Percentiles rank a stretch among this genome's conserved stretches.
Evolutionary conservation across 92 coral and sea anemone species (phyloP).

Genomic region (Parazoanthus swiftii): DNA sequence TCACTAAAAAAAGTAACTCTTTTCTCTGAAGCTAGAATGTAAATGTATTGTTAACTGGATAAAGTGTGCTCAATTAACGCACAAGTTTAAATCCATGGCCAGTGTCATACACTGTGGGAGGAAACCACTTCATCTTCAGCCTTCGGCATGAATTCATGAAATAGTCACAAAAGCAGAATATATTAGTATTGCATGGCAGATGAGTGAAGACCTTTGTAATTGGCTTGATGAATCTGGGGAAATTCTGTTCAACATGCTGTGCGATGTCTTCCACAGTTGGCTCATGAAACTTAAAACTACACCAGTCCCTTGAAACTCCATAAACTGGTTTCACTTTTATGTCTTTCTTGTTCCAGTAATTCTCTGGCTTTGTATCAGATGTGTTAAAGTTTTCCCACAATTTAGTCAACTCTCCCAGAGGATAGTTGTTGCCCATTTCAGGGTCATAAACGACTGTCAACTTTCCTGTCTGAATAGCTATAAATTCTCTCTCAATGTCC

Average conservation of each 20-base stretch:
- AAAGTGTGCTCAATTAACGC: background rate
- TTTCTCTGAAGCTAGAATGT: too few relatives aligned
- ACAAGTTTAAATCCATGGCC: constrained; percentile 99
- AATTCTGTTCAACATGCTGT: constrained; percentile 90
- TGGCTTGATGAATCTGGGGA: constrained; percentile 92
- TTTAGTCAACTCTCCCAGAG: constrained; percentile 90
- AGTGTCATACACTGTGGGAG: constrained; percentile 91
- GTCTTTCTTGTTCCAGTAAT: constrained; percentile 59
- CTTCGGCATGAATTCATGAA: constrained; percentile 71
- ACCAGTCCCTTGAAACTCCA: constrained; percentile 92
- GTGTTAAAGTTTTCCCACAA: constrained; percentile 80
- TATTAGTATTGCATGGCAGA: constrained; percentile 85
- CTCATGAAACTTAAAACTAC: constrained; percentile 92
- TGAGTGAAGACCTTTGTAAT: constrained; percentile 85
- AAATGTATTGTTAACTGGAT: too few relatives aligned
- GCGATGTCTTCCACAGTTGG: constrained; percentile 92
- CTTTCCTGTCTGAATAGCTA: constrained; percentile 93
- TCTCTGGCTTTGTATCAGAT: constrained; percentile 61
- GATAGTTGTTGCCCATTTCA: constrained; percentile 76
- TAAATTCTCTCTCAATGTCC: constrained; percentile 68
- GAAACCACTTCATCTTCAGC: constrained; percentile 95
- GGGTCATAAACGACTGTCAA: constrained; percentile 64
- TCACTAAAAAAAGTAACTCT: too few relatives aligned
- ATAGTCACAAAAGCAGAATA: constrained; percentile 84
- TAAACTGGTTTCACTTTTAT: constrained; percentile 74